Evolutionary conservation across 64 coral and sea anemone genomes (phyloP), one percentile per base, ranked within the genome.

Genomic region (Hydrozoanthus tunicans): DNA sequence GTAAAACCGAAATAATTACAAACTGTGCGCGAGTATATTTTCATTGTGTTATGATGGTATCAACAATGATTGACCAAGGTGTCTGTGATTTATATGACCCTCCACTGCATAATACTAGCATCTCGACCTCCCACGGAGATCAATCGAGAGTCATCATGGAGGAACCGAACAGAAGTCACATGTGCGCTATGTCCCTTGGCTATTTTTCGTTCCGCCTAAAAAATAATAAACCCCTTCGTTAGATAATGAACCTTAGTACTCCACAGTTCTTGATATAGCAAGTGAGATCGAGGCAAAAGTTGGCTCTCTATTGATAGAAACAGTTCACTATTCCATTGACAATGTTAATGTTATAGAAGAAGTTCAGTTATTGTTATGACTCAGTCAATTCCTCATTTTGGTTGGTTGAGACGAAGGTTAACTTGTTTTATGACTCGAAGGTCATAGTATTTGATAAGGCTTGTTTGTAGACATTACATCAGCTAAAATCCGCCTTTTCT

Each of bases 111-210:
- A 60, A 85, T 89, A 76, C 91, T 93, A 20, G 94, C 94, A 74
- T 96, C 94, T 15, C 94, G 94, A 55, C 94, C 94, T 55, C 94
- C 94, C 13, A 96, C 94, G 51, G 91, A 93, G 81, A 96, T 96
- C n/a, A 96, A 62, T 90, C 94, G 81, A 53, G 89, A 81, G 76
- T 96, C 94, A 53, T 96, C 94, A 65, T 55, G 53, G 60, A 96
- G 94, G 67, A 96, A 96, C 65, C 91, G 81, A 12, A 96, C 92
- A 79, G 66, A 86, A 63, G 90, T 96, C 81, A 96, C 94, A 83
- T 96, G 94, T 56, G 94, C 92, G 90, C 94, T 96, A 77, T 93
- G 94, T 15, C 94, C 94, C 70, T 96, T 79, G 23, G 82, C 89
- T 10, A 93, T 70, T 59, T 80, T 78, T 9, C 91, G 81, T 69